Evolutionary conservation across 2,888 invertebrate species (phyloP).

Genomic region (Lymantria monacha): DNA sequence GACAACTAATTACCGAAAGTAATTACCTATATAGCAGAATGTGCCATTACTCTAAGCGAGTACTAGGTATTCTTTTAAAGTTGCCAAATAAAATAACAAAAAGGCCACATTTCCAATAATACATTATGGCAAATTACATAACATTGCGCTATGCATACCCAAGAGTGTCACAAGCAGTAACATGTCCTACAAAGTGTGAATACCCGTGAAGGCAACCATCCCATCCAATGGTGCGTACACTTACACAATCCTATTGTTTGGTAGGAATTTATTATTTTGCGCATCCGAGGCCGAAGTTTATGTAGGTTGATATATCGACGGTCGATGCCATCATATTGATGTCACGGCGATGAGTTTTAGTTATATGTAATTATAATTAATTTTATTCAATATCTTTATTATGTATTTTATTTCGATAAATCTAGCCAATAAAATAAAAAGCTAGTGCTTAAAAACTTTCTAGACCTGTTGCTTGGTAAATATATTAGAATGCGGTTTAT

Average conservation of each 20-base stretch:
- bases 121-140: background rate
- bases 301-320: slow-evolving; percentile 16
- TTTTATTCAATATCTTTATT: background rate
- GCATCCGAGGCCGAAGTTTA: slow-evolving; percentile 38
- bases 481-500: no score
- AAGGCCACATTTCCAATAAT: background rate
- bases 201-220: slow-evolving; percentile 49
- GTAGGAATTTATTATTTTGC: slow-evolving; percentile 41
- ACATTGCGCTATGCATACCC: background rate
- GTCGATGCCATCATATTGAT: slow-evolving; percentile 15
- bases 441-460: no score
- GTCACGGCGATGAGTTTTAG: slow-evolving; percentile 10
- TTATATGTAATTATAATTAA: background rate
- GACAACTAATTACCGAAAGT: no score
- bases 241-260: slow-evolving; percentile 54
- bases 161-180: background rate
- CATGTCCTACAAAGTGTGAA: slow-evolving; percentile 39
- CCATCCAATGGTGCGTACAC: slow-evolving; percentile 41
- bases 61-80: no score
- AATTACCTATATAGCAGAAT: no score
- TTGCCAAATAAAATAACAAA: no score
- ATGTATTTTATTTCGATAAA: background rate
- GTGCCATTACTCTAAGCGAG: no score
- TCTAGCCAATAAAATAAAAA: no score
- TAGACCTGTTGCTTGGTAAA: no score